Conservation (phyloP, 1,140 invertebrate genomes). For the Macrostomum lignano region DNA sequence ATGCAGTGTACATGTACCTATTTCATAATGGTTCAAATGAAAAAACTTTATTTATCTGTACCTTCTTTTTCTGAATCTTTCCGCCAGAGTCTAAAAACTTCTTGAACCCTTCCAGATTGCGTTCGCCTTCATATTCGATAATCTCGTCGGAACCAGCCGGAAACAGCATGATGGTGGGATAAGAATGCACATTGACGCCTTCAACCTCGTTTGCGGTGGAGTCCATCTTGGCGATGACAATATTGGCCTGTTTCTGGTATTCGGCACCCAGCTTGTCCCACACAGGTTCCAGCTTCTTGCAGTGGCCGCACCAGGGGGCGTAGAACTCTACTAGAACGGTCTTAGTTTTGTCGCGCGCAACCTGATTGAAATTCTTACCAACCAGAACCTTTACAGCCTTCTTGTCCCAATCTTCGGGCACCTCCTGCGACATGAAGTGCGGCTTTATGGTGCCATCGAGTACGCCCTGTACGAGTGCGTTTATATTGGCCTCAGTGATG, state of each 20-base stretch:
- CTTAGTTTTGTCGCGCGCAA: conserved; percentile 52
- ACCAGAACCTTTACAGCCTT: conserved; percentile 66
- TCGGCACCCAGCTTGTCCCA: conserved; percentile 67
- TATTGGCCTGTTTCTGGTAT: no score
- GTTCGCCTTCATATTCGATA: conserved; percentile 41
- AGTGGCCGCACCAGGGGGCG: conserved; percentile 78
- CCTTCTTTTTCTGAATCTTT: no score
- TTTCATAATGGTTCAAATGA: no score
- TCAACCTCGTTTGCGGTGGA: no score
- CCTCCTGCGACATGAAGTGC: conserved; percentile 56
- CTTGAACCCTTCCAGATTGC: conserved; percentile 37
- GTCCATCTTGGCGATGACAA: no score
- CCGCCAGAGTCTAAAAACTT: conserved; percentile 5
- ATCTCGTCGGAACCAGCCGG: conserved; percentile 19
- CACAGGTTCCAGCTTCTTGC: conserved; percentile 77
- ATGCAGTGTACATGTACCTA: no score
- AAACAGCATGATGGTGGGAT: conserved; percentile 87
- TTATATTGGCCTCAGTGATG: conserved; percentile 42
- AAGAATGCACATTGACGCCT: conserved; percentile 54
- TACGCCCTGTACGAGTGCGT: conserved; percentile 51
- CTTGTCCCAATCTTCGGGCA: conserved; percentile 89
- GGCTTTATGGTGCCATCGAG: conserved; percentile 54
- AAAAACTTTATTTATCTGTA: no score
- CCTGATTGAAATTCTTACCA: conserved; percentile 63
- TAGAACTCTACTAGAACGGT: conserved; percentile 85